Evolutionary conservation across 2,888 invertebrate genomes (phyloP), one percentile per base, ranked within the genome.

Genomic region (Pammene fasciana): DNA sequence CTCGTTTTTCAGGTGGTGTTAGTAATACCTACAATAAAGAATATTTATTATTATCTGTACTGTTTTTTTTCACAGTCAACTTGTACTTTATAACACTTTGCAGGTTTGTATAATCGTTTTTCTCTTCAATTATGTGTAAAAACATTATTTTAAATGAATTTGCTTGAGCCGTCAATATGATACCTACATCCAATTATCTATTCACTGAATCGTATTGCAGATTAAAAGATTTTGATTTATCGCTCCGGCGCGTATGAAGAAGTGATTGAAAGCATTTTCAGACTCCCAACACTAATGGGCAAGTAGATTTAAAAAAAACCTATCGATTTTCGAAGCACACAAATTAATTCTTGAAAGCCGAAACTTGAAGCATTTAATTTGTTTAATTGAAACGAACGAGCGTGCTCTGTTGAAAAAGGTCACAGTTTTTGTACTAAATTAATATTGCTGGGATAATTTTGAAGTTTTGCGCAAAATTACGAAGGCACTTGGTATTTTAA

Each of bases 371-470:
- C 80, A 74, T 79, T 80, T 81, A 81, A 83, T 84, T 84, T 73
- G 79, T 80, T 83, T 84, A 82, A 83, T 80, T 81, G 75, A 79
- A 82, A 80, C 77, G 75, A 75, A 80, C 75, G 74, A 76, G 75
- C 71, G 74, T 75, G 65, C 75, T 74, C 65, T 67, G 60, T 71
- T 65, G 68, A 67, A 75, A 74, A 73, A 73, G 74, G 71, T 73
- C 72, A 73, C 74, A 74, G 67, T 76, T 82, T 79, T 81, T 78
- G 72, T 79, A 79, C 76, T 78, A 74, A 70, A 81, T 79, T 75
- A 74, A 75, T 77, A 70, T 72, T 74, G 74, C 65, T 65, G 71
- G 71, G 68, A 71, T 68, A 72, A 72, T 72, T 71, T 60, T 56
- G 54, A 71, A 73, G 73, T 71, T 72, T 64, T 60, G 61, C 54